These are phyloP conservation scores for Copidosoma floridanum DNA, from an alignment of 1,140 invertebrate species.

Conservation along the genomic window DNA sequence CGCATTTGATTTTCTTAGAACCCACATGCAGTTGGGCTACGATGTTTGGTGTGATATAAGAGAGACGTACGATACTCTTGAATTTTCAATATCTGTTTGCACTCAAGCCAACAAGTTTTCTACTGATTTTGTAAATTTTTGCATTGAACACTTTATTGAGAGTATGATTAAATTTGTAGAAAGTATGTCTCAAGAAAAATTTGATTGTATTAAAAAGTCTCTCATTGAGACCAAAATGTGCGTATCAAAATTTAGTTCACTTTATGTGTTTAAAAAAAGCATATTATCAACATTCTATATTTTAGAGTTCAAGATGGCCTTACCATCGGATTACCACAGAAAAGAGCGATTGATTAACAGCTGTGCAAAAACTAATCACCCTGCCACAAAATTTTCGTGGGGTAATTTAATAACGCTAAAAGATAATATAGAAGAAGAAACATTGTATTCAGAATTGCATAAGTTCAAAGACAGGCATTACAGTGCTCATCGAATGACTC, in stretches of 20 bases:
- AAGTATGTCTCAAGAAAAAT: conserved; percentile 62
- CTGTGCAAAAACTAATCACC: conserved; percentile 67
- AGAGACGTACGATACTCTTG: conserved; percentile 70
- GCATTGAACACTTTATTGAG: conserved; percentile 73
- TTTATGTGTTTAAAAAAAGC: too few species aligned
- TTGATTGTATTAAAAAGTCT: conserved; percentile 63
- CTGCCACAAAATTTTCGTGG: conserved; percentile 79
- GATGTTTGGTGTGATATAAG: conserved; percentile 66
- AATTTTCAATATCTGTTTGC: conserved; percentile 71
- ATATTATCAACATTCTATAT: conserved; percentile 2
- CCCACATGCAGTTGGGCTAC: conserved; percentile 88
- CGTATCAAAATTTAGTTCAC: too few species aligned
- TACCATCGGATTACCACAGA: conserved; percentile 66
- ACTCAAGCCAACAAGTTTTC: conserved; percentile 72
- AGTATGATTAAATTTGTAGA: conserved; percentile 64
- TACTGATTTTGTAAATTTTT: conserved; percentile 67
- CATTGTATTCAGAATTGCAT: conserved; percentile 66
- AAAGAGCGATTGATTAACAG: conserved; percentile 72
- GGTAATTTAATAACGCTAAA: conserved; percentile 78
- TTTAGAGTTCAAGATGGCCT: conserved; percentile 73
- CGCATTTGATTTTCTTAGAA: conserved; percentile 81
- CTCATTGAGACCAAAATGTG: conserved; percentile 72
- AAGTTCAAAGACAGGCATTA: conserved; percentile 81
- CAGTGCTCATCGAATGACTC: conserved; percentile 83
- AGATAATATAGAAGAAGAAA: conserved; percentile 66